phyloP scores from a whole-genome alignment of 2,113 vertebrate genomes.

The Gasterosteus nipponicus region DNA sequence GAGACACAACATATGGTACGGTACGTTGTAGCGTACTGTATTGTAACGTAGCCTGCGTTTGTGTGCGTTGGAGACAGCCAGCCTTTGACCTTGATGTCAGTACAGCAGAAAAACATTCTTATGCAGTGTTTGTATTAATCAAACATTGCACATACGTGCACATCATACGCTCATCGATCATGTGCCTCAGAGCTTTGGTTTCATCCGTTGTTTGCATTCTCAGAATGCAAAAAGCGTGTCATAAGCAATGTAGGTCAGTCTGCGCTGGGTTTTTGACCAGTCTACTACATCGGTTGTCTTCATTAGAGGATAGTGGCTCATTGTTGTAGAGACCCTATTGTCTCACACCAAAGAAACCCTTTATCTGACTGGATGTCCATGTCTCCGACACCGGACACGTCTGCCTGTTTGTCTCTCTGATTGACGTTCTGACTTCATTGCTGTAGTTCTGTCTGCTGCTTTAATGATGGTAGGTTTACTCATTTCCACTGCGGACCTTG shows the following conservation, averaged over 20 bases:
- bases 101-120: not conserved
- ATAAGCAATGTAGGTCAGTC: conserved; percentile 41
- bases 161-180: not conserved
- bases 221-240: conserved; percentile 15
- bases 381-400: conserved; percentile 10
- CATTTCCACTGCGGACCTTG: not conserved
- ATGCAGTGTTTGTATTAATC: not conserved
- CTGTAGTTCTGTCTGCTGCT: not conserved
- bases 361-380: not conserved
- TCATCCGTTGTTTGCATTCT: conserved; percentile 16
- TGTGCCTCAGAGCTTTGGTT: not conserved
- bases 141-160: not conserved
- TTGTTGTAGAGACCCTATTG: conserved; percentile 51
- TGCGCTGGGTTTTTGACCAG: conserved; percentile 4
- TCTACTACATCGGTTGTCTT: conserved; percentile 35
- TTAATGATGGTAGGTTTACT: not conserved
- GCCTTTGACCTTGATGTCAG: not conserved
- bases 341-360: conserved; percentile 6
- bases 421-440: conserved; percentile 2
- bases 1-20: not conserved
- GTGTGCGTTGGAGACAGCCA: not conserved
- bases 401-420: conserved; percentile 3
- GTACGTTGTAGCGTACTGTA: not conserved
- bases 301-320: conserved; percentile 48
- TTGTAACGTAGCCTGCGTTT: not conserved